Percentiles rank a stretch among this genome's conserved stretches.
phyloP scores from a whole-genome alignment of 2,797 vertebrate species.

The Ctenopoma kingsleyae region DNA sequence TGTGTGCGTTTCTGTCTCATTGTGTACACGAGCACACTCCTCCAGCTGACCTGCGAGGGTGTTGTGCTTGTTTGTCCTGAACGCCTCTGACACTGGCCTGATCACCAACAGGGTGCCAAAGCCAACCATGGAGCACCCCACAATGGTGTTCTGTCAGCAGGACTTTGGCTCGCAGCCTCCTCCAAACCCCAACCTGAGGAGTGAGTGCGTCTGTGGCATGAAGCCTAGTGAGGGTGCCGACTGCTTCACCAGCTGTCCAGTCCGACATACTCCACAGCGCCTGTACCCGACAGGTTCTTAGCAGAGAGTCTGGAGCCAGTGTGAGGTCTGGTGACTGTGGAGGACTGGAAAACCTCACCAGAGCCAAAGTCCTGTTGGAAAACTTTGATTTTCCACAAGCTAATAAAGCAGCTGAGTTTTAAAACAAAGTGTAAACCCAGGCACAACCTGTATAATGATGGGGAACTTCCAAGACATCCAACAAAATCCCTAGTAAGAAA shows the following conservation, averaged over 20 bases:
- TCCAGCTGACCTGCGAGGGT: constrained; percentile 60
- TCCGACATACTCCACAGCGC: constrained; percentile 56
- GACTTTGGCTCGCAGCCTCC: constrained; percentile 53
- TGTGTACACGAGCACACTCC: constrained; percentile 49
- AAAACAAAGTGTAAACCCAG: background rate
- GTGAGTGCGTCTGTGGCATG: constrained; percentile 49
- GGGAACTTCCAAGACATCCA: background rate
- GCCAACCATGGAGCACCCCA: constrained; percentile 39
- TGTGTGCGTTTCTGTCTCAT: constrained; percentile 51
- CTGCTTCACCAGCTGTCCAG: constrained; percentile 74
- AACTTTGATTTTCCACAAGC: constrained; percentile 16
- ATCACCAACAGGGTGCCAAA: constrained; percentile 36
- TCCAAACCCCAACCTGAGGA: constrained; percentile 53
- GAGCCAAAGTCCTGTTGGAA: constrained; percentile 25
- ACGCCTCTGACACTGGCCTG: constrained; percentile 50
- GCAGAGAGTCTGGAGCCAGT: constrained; percentile 60
- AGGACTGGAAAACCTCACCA: constrained; percentile 21
- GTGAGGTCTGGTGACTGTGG: constrained; percentile 42
- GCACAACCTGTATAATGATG: background rate
- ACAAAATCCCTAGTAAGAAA: background rate
- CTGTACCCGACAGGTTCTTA: constrained; percentile 50
- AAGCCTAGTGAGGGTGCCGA: constrained; percentile 59
- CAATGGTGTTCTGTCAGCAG: constrained; percentile 61
- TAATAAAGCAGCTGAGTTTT: constrained; percentile 7
- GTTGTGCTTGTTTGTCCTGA: constrained; percentile 43